Evolutionary conservation across 2,797 vertebrate genomes (phyloP), one percentile per base, ranked within the genome.

Genomic region (Cossypha heuglini): DNA sequence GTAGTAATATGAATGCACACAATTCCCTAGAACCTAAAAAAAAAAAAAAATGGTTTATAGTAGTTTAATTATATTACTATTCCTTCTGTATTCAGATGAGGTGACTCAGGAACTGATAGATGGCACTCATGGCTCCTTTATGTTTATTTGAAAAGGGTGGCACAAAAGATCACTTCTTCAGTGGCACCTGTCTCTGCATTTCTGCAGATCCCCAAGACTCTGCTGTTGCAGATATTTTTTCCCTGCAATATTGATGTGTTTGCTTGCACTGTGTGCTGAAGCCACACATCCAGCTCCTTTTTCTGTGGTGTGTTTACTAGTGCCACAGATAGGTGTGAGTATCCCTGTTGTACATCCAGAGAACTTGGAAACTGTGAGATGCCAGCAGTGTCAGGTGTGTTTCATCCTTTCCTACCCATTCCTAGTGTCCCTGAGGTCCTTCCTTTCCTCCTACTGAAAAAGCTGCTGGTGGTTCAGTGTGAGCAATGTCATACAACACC

Each of bases 161-260:
- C 28, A 67, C 28, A 55, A 61, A 90, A 46, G 14, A 40, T 62
- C 18, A 18, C 11, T 81, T 69, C 6, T 68, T 80, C 14, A 37
- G 26, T 55, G 52, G 37, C 26, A 21, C 21, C 37, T 69, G 7
- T 43, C 43, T 75, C 38, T 33, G 63, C 24, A 40, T 59, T 90
- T 88, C 43, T 16, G 31, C 48, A 51, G 31, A 59, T 84, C 54
- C 18, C 26, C 54, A 33, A 21, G 45, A 29, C 45, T 63, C 43
- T 89, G 28, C 17, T 28, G 9, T 26, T 51, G 19, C 62, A 49
- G 38, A 3, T 54, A 6, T 13, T 66, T 77, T 73, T 73, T 28
- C 24, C 22, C 10, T 15, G 19, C 61, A 86, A 3, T 11, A 17
- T 9, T 73, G 24, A 10, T 0, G 0, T 29, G 28, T 29, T 85